Percentiles rank a stretch among this genome's conserved stretches.
These are phyloP conservation scores for Sus cebifrons DNA, from an alignment of 2,797 vertebrate species.

Conservation along the genomic window DNA sequence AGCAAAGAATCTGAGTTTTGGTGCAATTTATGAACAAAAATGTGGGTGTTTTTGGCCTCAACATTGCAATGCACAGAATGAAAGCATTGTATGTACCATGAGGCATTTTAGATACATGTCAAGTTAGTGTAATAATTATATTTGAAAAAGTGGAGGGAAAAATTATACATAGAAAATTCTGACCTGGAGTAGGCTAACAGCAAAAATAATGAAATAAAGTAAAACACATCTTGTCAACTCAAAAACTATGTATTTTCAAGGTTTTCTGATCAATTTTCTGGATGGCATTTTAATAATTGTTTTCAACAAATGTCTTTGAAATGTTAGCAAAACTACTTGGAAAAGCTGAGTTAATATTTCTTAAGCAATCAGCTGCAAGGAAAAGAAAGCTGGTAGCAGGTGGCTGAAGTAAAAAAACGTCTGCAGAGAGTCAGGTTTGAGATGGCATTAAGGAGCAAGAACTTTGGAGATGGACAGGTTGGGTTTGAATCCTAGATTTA, in stretches of 20 bases:
- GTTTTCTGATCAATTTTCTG: neutral
- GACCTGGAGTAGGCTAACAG: neutral
- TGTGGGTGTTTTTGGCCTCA: conserved; percentile 13
- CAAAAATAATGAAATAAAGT: conserved; percentile 5
- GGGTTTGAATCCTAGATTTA: neutral
- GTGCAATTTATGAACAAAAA: neutral
- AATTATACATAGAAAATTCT: neutral
- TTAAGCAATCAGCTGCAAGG: neutral
- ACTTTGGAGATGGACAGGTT: neutral
- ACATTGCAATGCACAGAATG: neutral
- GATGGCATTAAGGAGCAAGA: neutral
- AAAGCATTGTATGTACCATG: neutral
- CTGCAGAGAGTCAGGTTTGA: neutral
- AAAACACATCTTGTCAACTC: neutral
- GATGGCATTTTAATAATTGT: neutral
- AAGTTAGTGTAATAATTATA: neutral
- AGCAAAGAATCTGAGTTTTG: conserved; percentile 28
- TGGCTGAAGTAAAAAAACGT: conserved; percentile 24
- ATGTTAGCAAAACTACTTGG: conserved; percentile 42
- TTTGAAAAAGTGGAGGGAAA: neutral
- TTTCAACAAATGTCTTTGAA: conserved; percentile 44
- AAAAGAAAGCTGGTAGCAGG: neutral
- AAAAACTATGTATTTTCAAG: neutral
- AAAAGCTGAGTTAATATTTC: neutral
- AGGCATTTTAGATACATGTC: neutral